Percentiles rank a stretch among this genome's conserved stretches.
Conservation (phyloP, 37 sponge, comb jelly and placozoan species). For the Trichoplax adhaerens region DNA sequence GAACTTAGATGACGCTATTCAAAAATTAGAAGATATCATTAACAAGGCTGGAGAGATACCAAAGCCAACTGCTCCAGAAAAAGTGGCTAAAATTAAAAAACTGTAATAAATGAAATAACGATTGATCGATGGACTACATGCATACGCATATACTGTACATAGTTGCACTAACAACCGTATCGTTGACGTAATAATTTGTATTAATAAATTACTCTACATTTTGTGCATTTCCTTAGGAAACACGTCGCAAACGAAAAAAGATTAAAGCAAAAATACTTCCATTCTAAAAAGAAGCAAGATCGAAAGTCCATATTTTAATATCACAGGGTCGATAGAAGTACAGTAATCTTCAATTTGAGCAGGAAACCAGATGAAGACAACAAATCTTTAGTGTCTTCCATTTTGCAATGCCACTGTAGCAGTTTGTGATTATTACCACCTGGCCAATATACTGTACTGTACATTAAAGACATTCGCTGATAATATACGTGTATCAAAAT, state of each 20-base stretch:
- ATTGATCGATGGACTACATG: background rate
- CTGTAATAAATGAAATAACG: constrained; percentile 25
- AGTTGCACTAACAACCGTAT: background rate
- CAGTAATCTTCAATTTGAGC: too few species aligned
- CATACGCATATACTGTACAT: background rate
- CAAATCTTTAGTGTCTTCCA: too few species aligned
- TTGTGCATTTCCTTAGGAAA: constrained; percentile 17
- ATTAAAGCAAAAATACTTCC: constrained; percentile 51
- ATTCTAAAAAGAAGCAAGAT: constrained; percentile 34
- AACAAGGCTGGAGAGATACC: constrained; percentile 51
- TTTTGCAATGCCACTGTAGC: too few species aligned
- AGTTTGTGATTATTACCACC: too few species aligned
- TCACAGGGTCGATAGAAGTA: too few species aligned
- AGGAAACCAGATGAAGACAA: too few species aligned
- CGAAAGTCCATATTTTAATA: constrained; percentile 6
- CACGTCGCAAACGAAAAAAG: constrained; percentile 29
- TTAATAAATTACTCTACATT: background rate
- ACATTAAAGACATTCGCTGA: too few species aligned
- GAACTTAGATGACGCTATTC: constrained; percentile 55
- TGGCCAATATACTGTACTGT: too few species aligned
- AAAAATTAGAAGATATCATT: constrained; percentile 19
- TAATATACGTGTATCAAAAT: too few species aligned
- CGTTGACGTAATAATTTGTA: background rate
- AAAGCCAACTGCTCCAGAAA: constrained; percentile 35
- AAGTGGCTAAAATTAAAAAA: constrained; percentile 32